These are phyloP conservation scores for Elanus axillaris DNA, from an alignment of 2,113 vertebrate genomes.

Conservation along the genomic window DNA sequence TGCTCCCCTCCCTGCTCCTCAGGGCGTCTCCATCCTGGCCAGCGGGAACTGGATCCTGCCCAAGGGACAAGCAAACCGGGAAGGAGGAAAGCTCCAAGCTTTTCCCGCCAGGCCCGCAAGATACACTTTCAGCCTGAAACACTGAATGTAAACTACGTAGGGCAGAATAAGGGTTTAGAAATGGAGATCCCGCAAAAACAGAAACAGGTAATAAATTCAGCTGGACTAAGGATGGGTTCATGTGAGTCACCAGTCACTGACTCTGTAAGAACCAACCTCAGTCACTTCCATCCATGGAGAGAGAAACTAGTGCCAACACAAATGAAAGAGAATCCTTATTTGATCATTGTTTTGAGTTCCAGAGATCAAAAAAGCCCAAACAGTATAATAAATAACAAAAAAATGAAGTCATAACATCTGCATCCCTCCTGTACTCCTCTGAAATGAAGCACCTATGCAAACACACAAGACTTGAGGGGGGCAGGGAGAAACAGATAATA, in stretches of 20 bases:
- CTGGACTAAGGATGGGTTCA: not conserved
- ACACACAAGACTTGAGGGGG: not conserved
- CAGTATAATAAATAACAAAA: not conserved
- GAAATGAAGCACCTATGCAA: slow-evolving; percentile 12
- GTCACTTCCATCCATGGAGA: not conserved
- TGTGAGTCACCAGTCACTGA: not conserved
- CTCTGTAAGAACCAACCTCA: not conserved
- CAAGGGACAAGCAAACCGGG: not conserved
- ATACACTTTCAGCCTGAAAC: not conserved
- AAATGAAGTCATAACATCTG: slow-evolving; percentile 5
- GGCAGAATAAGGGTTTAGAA: not conserved
- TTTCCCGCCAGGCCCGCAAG: not conserved
- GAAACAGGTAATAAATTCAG: not conserved
- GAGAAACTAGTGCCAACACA: not conserved
- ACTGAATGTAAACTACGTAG: not conserved
- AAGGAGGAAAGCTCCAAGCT: not conserved
- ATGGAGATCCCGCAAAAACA: not conserved
- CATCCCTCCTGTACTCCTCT: not conserved
- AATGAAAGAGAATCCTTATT: slow-evolving; percentile 7
- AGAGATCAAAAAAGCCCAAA: slow-evolving; percentile 10
- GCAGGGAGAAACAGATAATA: not conserved
- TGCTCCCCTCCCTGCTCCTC: not conserved
- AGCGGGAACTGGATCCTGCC: not conserved
- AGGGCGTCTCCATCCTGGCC: not conserved
- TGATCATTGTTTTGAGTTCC: not conserved